Base-by-base conservation (phyloP, 2,888 invertebrate species). In the Cyclophora albipunctata region DNA sequence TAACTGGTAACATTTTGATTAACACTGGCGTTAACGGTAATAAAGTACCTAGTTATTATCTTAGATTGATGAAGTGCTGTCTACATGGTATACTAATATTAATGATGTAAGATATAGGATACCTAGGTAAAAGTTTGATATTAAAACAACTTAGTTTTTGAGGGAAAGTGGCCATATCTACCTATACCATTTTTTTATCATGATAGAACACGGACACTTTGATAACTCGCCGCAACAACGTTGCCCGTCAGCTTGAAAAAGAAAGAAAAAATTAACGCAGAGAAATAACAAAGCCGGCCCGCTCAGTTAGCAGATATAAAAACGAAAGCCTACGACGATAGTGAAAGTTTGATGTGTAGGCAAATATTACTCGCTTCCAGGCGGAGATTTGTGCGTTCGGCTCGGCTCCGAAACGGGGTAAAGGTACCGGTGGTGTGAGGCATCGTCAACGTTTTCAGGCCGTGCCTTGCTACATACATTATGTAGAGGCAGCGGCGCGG, bases 291-390 rank as follows among this genome's bases (percentile, higher is more conserved):
- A 84, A 84, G 75, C 78, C 73, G 66, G 63, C 67, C 64, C 68
- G 71, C 67, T 72, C 53, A 50, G 76, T 74, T 78, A 70, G 75
- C 72, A 73, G 80, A 78, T 81, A 81, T 82, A 86, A 87, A 88
- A 88, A 86, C 84, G 87, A 87, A 87, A 88, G 87, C 82, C 79
- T 65, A 75, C 77, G 59, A 64, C 71, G 87, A 85, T 85, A 87
- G 87, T 88, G 87, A 88, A 87, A 88, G 87, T 88, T 88, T 86
- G 84, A 87, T 87, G 86, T 88, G 87, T 86, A 84, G 84, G 87
- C 85, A 87, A 87, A 87, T 87, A 86, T 84, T 79, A 77, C 82
- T 74, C 80, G 83, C 72, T 82, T 74, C 73, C 75, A 81, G 74
- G 76, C 80, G 73, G 83, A 84, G 87, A 84, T 86, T 86, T 84